These are phyloP conservation scores for Saccopteryx leptura DNA, from an alignment of 2,113 vertebrate genomes.

Conservation along the genomic window DNA sequence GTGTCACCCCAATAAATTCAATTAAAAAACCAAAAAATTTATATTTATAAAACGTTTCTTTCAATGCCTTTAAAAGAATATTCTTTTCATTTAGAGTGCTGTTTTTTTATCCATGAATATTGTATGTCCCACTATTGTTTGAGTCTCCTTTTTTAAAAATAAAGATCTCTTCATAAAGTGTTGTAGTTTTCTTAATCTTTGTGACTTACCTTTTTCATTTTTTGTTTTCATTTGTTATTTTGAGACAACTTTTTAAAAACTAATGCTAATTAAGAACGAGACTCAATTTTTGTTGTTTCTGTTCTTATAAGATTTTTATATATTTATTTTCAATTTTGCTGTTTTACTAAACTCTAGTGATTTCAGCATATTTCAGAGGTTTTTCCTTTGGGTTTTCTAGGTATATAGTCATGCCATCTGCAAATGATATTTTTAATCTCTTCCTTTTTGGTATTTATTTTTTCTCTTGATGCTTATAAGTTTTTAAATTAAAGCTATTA, in stretches of 20 bases:
- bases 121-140: neutral
- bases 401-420: slow-evolving; percentile 4
- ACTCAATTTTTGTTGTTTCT: slow-evolving; percentile 23
- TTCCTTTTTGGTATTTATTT: slow-evolving; percentile 40
- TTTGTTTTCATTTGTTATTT: neutral
- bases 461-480: slow-evolving; percentile 16
- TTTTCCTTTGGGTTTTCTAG: slow-evolving; percentile 51
- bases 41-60: slow-evolving; percentile 29
- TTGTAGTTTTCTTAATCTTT: neutral
- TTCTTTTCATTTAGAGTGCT: neutral
- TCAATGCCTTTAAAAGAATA: neutral
- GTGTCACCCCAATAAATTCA: no score
- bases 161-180: neutral
- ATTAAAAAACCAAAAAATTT: no score
- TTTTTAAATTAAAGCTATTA: slow-evolving; percentile 66
- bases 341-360: neutral
- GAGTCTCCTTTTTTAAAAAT: neutral
- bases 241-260: neutral
- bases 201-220: neutral
- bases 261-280: slow-evolving; percentile 26
- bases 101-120: neutral
- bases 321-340: slow-evolving; percentile 28
- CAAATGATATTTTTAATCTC: neutral
- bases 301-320: neutral
- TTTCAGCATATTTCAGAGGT: neutral